Percentiles rank a stretch among this genome's conserved stretches.
phyloP scores from a whole-genome alignment of 2,888 invertebrate species.

The Phortica magna region DNA sequence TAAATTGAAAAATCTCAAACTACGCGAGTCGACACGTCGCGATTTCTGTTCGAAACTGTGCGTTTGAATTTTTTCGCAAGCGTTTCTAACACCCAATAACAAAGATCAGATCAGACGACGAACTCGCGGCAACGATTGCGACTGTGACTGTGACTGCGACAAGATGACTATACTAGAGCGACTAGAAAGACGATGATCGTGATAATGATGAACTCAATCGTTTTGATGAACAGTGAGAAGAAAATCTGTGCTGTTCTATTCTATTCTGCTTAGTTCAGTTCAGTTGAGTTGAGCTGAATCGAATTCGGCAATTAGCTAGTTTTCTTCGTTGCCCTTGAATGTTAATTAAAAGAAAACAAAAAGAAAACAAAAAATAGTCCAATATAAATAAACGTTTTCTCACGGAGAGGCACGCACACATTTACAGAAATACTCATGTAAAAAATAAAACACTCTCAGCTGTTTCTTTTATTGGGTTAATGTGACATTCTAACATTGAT shows the following conservation, averaged over 20 bases:
- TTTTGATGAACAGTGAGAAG: conserved; percentile 14
- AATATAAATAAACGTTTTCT: conserved; percentile 28
- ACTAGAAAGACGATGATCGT: conserved; percentile 27
- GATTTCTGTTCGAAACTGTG: conserved; percentile 69
- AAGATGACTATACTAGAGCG: conserved; percentile 29
- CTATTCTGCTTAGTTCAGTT: neutral
- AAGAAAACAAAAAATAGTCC: conserved; percentile 37
- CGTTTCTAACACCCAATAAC: conserved; percentile 51
- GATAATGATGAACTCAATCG: conserved; percentile 13
- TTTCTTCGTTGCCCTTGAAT: conserved; percentile 57
- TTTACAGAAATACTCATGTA: conserved; percentile 24
- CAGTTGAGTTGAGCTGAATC: conserved; percentile 3
- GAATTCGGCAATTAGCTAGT: conserved; percentile 19
- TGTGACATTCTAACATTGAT: conserved; percentile 55
- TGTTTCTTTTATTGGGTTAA: conserved; percentile 68
- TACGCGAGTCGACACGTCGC: conserved; percentile 66
- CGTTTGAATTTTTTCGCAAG: conserved; percentile 55
- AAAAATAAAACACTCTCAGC: conserved; percentile 3
- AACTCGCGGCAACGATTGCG: conserved; percentile 50
- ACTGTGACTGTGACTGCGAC: conserved; percentile 48
- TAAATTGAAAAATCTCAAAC: neutral
- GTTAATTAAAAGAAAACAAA: conserved; percentile 47
- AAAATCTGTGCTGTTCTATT: neutral
- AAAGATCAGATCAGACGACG: conserved; percentile 56
- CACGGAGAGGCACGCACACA: neutral